Base-by-base conservation (phyloP, 2,113 vertebrate species). In the Mustela nigripes region DNA sequence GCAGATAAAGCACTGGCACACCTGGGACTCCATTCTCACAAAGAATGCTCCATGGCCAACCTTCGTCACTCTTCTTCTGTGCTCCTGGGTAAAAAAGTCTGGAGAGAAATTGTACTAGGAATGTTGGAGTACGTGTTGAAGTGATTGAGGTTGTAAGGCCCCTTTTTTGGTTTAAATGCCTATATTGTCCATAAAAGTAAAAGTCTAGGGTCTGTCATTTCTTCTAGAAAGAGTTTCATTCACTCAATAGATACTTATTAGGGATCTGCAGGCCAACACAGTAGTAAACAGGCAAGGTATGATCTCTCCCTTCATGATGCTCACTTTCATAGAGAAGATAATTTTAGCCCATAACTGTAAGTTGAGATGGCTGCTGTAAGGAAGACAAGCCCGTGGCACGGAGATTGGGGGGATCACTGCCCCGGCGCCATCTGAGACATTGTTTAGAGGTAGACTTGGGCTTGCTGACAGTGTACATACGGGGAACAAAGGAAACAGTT, bases 161-260 rank as follows among this genome's bases (percentile, higher is more conserved):
- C n/a, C 33, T 69, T 63, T 60, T 94, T 56, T 86, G 39, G 31
- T 36, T 73, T 73, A 80, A 94, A 86, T 48, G 18, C 39, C 33
- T 71, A n/a, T 22, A 26, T 84, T 83, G 8, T 71, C 53, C 42
- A 63, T 50, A 56, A 71, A 85, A 24, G 26, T 83, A 31, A 89
- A 76, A 50, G 21, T 53, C 74, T 28, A 19, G n/a, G 42, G 42
- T 42, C 86, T 90, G 50, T 90, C 50, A 39, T 90, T 96, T 76
- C 31, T 78, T 78, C 58, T 88, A 81, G 74, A 71, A 63, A 50
- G 73, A 69, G 69, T 92, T 88, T 74, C 28, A 83, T 39, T 93
- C 22, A 16, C 58, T 93, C 36, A 48, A 2, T 39, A 74, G 87
- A 42, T 45, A 78, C 0, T 1, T 53, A 21, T 45, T 60, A 14